These are phyloP conservation scores for Trypoxylus dichotomus DNA, from an alignment of 1,140 invertebrate species.

Conservation along the genomic window DNA sequence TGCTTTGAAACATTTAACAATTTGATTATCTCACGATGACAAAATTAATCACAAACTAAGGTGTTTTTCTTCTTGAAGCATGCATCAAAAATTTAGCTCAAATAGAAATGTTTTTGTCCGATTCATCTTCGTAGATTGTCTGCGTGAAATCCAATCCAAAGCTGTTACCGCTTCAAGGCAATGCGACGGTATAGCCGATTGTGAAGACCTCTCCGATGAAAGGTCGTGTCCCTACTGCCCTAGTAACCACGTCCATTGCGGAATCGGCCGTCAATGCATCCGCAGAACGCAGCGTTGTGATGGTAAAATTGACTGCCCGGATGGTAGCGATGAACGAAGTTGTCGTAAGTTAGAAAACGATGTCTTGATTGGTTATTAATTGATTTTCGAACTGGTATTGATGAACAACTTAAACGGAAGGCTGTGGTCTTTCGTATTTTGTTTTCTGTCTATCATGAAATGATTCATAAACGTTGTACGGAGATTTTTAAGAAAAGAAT, in stretches of 20 bases:
- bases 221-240: slow-evolving; percentile 76
- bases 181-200: slow-evolving; percentile 86
- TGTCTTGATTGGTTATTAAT: too few relatives aligned
- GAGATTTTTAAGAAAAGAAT: too few relatives aligned
- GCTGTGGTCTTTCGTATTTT: too few relatives aligned
- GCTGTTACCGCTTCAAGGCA: slow-evolving; percentile 72
- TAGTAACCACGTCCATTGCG: slow-evolving; percentile 72
- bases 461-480: too few relatives aligned
- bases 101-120: background rate
- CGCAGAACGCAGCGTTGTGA: slow-evolving; percentile 73
- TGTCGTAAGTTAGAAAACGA: slow-evolving; percentile 67
- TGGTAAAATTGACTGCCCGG: slow-evolving; percentile 79
- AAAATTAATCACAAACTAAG: background rate
- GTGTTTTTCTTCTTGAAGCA: too few relatives aligned
- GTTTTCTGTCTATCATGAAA: too few relatives aligned
- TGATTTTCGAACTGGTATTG: too few relatives aligned
- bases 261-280: slow-evolving; percentile 73
- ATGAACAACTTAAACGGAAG: too few relatives aligned
- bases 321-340: slow-evolving; percentile 82
- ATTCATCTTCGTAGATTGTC: slow-evolving; percentile 61
- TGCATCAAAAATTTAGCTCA: background rate
- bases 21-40: background rate
- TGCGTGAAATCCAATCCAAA: slow-evolving; percentile 66
- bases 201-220: slow-evolving; percentile 81
- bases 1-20: background rate